Evolutionary conservation across 1,140 invertebrate species (phyloP), one percentile per base, ranked within the genome.

Genomic region (Chrysomallon squamiferum): DNA sequence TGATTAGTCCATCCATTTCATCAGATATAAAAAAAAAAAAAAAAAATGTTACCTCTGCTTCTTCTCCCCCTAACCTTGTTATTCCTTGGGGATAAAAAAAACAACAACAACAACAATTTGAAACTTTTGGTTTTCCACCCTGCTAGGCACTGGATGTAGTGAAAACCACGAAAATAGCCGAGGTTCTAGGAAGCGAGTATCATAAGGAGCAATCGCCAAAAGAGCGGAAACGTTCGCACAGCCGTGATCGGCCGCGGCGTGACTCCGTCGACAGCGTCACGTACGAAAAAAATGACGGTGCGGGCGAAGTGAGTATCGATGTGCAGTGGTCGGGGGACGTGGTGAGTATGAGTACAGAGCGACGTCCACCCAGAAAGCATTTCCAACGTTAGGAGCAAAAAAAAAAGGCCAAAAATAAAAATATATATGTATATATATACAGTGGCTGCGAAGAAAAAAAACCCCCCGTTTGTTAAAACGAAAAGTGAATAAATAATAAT

Each of bases 101-200:
- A n/a, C n/a, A n/a, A n/a, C n/a, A n/a, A n/a, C n/a, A n/a, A n/a
- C n/a, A n/a, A n/a, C n/a, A 25, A 54, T 54, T 25, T 54, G 22
- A 54, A 54, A 25, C 25, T 59, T 79, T 78, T 77, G 76, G 76
- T 79, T 78, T 77, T 74, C 65, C 69, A n/a, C n/a, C n/a, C n/a
- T n/a, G 65, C 71, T 80, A 93, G 92, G 93, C 93, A 64, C 88
- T 95, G 85, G 93, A 95, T 88, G 91, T 95, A 74, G 93, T 95
- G 68, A 94, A 95, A 86, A 93, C 95, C 88, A 91, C 93, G 32
- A 93, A 94, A 84, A 91, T 93, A 64, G 89, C 89, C 56, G 90
- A 92, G 79, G 88, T 92, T 69, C 82, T 92, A 68, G 76, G 81
- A 45, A 72, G 63, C 68, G 78, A 83, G 50, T 78, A 76, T 72